These are phyloP conservation scores for Caenorhabditis sp. DNA, from an alignment of 2,888 invertebrate species.

Conservation along the genomic window DNA sequence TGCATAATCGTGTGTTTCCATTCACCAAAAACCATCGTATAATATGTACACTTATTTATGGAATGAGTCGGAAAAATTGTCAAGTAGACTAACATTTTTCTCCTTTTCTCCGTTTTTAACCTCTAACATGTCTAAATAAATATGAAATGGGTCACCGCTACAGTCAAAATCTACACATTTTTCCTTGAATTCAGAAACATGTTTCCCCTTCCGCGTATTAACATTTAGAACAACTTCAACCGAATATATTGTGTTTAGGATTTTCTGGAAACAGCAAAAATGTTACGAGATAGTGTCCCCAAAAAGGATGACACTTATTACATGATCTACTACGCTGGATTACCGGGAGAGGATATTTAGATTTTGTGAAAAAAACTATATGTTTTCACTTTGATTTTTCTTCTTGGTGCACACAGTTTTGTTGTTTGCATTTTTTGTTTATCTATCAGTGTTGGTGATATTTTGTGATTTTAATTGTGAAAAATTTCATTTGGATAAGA, in stretches of 20 bases:
- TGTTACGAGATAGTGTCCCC: slow-evolving; percentile 39
- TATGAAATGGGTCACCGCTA: slow-evolving; percentile 41
- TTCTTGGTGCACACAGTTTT: not conserved
- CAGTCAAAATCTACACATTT: not conserved
- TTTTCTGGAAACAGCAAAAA: slow-evolving; percentile 55
- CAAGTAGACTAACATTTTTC: slow-evolving; percentile 32
- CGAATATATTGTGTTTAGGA: slow-evolving; percentile 41
- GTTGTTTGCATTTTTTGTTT: slow-evolving; percentile 4
- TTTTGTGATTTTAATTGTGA: no score
- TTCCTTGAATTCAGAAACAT: not conserved
- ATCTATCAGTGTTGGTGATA: no score
- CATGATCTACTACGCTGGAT: slow-evolving; percentile 49
- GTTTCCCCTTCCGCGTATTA: not conserved
- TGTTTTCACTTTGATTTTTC: slow-evolving; percentile 1
- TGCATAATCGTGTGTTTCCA: slow-evolving; percentile 56
- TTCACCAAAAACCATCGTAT: slow-evolving; percentile 22
- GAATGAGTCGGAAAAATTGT: slow-evolving; percentile 5
- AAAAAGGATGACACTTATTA: slow-evolving; percentile 53
- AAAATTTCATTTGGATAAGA: no score
- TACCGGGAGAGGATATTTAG: slow-evolving; percentile 55
- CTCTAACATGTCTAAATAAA: slow-evolving; percentile 61
- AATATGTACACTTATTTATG: slow-evolving; percentile 31
- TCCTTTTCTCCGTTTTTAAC: slow-evolving; percentile 16
- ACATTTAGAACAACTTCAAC: not conserved
- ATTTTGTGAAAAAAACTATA: not conserved